These are phyloP conservation scores for Apeltes quadracus DNA, from an alignment of 2,113 vertebrate genomes.

Conservation along the genomic window DNA sequence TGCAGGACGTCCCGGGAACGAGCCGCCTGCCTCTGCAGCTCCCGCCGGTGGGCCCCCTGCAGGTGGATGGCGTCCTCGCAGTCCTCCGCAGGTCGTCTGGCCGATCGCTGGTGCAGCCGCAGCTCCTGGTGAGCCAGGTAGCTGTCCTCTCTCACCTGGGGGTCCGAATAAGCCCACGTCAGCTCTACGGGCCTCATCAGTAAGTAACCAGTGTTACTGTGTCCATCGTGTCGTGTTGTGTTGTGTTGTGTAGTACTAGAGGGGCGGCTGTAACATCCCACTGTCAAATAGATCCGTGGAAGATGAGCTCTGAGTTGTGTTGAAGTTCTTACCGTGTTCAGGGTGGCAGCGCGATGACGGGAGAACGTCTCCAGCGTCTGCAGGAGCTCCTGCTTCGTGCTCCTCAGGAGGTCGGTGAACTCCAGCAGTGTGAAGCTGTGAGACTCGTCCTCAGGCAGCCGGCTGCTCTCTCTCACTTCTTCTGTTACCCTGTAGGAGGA, in stretches of 20 bases:
- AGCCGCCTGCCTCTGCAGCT: constrained; percentile 65
- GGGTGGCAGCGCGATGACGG: constrained; percentile 56
- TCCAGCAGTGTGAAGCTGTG: constrained; percentile 73
- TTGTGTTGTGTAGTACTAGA: too few species aligned
- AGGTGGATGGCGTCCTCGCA: constrained; percentile 65
- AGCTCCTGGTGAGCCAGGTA: constrained; percentile 74
- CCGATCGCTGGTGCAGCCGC: constrained; percentile 65
- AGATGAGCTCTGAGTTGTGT: neutral
- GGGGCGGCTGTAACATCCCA: too few species aligned
- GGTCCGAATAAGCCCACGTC: neutral
- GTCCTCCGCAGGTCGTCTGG: constrained; percentile 27
- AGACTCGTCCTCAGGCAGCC: constrained; percentile 75
- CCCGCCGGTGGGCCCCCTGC: constrained; percentile 49
- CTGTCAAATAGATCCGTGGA: neutral
- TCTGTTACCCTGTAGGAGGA: constrained; percentile 76
- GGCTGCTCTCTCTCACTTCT: constrained; percentile 74
- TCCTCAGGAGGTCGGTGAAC: constrained; percentile 67
- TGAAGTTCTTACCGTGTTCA: constrained; percentile 72
- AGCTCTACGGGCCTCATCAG: neutral
- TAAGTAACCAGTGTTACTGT: too few species aligned
- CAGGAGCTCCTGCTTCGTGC: constrained; percentile 49
- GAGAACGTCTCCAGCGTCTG: constrained; percentile 72
- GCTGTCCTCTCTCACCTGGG: constrained; percentile 81
- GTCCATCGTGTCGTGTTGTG: too few species aligned
- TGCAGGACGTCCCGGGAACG: constrained; percentile 65